Conservation (phyloP, 2,888 invertebrate genomes). For the Drosophila demipolita region DNA sequence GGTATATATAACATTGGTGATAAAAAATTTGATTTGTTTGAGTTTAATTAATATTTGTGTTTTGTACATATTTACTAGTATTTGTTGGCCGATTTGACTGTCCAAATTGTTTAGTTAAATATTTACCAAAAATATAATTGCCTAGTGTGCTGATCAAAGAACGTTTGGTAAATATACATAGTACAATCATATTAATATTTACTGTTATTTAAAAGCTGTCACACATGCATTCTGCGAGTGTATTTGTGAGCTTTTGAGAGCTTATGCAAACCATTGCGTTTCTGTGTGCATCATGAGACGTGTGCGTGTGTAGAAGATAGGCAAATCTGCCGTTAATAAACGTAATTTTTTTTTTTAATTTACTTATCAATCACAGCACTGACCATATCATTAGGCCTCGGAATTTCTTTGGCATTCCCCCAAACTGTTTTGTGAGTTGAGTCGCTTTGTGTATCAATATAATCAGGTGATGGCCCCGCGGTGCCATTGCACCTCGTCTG, state of each 20-base stretch:
- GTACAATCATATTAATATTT: background rate
- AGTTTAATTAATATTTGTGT: background rate
- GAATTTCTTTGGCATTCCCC: conserved; percentile 18
- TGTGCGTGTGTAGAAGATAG: conserved; percentile 28
- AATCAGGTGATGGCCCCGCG: conserved; percentile 62
- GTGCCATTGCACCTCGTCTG: conserved; percentile 22
- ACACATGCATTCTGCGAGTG: background rate
- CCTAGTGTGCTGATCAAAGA: background rate
- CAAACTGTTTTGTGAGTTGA: conserved; percentile 10
- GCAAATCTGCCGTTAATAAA: conserved; percentile 19
- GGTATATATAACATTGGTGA: background rate
- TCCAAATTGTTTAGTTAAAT: background rate
- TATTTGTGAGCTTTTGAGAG: background rate
- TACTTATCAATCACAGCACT: conserved; percentile 41
- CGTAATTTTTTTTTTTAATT: conserved; percentile 6
- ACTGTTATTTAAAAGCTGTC: background rate
- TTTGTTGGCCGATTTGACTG: background rate
- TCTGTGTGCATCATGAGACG: conserved; percentile 38
- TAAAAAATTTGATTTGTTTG: background rate
- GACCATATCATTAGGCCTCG: conserved; percentile 24
- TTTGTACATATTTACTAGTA: background rate
- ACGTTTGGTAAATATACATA: background rate
- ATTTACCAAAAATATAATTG: background rate
- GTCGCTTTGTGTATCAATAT: conserved; percentile 4
- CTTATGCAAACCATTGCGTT: background rate